A percentile compares a stretch with the other conserved stretches of the same genome.
Conservation (phyloP, 2,888 invertebrate species). For the Eubasilissa splendida region DNA sequence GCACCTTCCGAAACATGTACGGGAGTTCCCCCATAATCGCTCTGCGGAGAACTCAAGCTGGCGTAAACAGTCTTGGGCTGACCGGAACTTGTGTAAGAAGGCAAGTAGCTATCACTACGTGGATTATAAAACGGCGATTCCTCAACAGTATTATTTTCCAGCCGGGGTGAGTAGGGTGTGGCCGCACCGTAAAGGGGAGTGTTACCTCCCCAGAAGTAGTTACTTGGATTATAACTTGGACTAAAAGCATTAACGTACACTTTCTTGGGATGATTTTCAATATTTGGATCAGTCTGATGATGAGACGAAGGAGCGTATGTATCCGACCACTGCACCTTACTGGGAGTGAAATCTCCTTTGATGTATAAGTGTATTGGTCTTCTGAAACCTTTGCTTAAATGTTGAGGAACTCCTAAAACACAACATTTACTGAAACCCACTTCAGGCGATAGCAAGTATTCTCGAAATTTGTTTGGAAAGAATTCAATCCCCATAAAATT, state of each 20-base stretch:
- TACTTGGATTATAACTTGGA: conserved; percentile 66
- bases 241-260: conserved; percentile 67
- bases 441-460: conserved; percentile 90
- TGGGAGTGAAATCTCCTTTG: conserved; percentile 77
- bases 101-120: conserved; percentile 71
- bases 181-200: conserved; percentile 72
- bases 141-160: conserved; percentile 64
- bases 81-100: conserved; percentile 70
- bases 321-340: conserved; percentile 78
- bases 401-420: conserved; percentile 85
- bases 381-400: conserved; percentile 91
- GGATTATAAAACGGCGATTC: conserved; percentile 73
- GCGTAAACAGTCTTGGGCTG: conserved; percentile 69
- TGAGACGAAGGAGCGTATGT: conserved; percentile 75
- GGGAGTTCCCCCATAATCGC: conserved; percentile 60
- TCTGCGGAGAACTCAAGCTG: conserved; percentile 69
- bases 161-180: conserved; percentile 70
- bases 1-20: conserved; percentile 52
- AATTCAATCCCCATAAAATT: conserved; percentile 90
- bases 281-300: conserved; percentile 73
- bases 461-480: conserved; percentile 93
- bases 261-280: conserved; percentile 72
- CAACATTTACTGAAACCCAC: conserved; percentile 95
- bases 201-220: conserved; percentile 67
- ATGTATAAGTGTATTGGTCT: conserved; percentile 83